phyloP scores from a whole-genome alignment of 2,888 invertebrate species.

The Tethea ocularis region DNA sequence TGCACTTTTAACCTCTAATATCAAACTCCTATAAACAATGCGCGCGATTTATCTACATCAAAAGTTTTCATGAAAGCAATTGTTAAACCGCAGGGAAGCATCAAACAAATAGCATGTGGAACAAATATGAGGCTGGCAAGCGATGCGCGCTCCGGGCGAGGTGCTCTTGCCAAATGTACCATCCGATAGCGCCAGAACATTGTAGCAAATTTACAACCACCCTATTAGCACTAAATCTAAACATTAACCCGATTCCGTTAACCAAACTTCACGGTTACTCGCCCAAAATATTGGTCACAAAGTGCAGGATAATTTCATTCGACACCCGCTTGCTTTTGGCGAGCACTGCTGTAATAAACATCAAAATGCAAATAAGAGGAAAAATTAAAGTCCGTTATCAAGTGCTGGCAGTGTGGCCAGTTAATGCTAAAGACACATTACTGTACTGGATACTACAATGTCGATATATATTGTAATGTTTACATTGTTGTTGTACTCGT shows the following conservation, averaged over 20 bases:
- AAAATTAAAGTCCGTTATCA: slow-evolving; percentile 16
- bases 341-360: slow-evolving; percentile 32
- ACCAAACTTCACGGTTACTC: slow-evolving; percentile 74
- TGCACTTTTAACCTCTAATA: slow-evolving; percentile 46
- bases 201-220: slow-evolving; percentile 79
- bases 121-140: slow-evolving; percentile 74
- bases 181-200: slow-evolving; percentile 81
- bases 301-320: slow-evolving; percentile 55
- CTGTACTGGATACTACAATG: not conserved
- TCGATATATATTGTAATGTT: not conserved
- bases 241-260: slow-evolving; percentile 81
- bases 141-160: slow-evolving; percentile 55
- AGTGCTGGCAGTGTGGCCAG: not conserved
- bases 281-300: slow-evolving; percentile 68
- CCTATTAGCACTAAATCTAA: slow-evolving; percentile 84
- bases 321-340: slow-evolving; percentile 50
- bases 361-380: slow-evolving; percentile 34
- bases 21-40: slow-evolving; percentile 21
- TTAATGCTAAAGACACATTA: not conserved
- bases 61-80: slow-evolving; percentile 63
- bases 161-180: slow-evolving; percentile 79
- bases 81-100: slow-evolving; percentile 63
- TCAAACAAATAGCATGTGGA: slow-evolving; percentile 48
- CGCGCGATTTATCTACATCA: slow-evolving; percentile 13
- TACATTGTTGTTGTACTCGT: not conserved